Percentiles rank a stretch among this genome's conserved stretches.
phyloP scores from a whole-genome alignment of 2,113 vertebrate species.

The Podiceps cristatus region DNA sequence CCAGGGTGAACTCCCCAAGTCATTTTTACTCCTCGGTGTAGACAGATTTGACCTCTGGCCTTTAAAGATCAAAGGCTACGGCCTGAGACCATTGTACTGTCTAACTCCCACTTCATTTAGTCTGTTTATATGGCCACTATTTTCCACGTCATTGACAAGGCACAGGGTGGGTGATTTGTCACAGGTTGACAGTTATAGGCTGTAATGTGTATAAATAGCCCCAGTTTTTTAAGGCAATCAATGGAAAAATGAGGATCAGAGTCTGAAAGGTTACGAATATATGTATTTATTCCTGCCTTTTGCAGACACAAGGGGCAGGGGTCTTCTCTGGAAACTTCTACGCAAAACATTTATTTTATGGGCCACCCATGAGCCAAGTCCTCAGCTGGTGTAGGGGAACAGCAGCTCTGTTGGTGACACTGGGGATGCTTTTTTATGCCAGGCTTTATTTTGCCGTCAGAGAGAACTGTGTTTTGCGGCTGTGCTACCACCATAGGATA shows the following conservation, averaged over 20 bases:
- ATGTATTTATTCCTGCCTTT: background rate
- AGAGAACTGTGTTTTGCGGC: background rate
- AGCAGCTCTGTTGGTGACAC: background rate
- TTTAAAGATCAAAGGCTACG: background rate
- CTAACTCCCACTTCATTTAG: slow-evolving; percentile 48
- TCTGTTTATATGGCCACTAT: slow-evolving; percentile 48
- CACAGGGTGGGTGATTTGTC: slow-evolving; percentile 36
- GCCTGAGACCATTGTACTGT: background rate
- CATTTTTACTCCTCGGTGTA: background rate
- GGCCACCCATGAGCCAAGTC: background rate
- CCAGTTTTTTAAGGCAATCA: slow-evolving; percentile 20
- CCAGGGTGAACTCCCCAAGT: background rate
- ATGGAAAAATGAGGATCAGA: slow-evolving; percentile 27
- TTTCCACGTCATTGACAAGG: slow-evolving; percentile 60
- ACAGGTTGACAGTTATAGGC: slow-evolving; percentile 45
- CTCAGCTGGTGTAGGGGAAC: background rate
- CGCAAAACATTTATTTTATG: background rate
- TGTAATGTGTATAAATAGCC: slow-evolving; percentile 1
- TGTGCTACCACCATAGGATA: background rate
- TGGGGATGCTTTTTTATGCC: background rate
- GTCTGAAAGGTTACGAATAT: background rate
- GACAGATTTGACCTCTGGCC: slow-evolving; percentile 23
- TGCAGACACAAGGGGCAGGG: background rate
- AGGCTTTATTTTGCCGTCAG: background rate
- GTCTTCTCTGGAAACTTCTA: background rate